Evolutionary conservation across 2,113 vertebrate species (phyloP).

Genomic region (Mellivora capensis): DNA sequence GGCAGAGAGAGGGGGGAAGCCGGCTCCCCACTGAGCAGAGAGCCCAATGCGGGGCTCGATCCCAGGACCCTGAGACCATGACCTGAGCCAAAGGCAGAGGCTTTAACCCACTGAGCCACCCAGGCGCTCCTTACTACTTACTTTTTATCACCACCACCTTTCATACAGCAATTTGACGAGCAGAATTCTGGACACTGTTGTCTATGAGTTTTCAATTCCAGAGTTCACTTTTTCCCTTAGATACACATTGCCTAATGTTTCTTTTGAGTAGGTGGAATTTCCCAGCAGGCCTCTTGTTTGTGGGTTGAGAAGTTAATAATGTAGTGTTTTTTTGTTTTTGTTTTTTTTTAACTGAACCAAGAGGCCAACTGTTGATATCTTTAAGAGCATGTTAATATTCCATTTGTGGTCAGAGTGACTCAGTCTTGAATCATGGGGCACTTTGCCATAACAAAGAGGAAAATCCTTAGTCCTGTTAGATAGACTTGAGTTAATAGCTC

Average conservation of each 20-base stretch:
- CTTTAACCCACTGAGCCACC: too few relatives aligned
- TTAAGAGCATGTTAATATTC: slow-evolving; percentile 72
- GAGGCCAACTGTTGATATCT: slow-evolving; percentile 68
- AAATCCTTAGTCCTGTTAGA: slow-evolving; percentile 55
- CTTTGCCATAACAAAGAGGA: slow-evolving; percentile 65
- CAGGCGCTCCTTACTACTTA: neutral
- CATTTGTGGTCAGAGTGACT: slow-evolving; percentile 76
- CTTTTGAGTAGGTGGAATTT: slow-evolving; percentile 62
- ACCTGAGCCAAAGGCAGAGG: too few relatives aligned
- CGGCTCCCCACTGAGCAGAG: too few relatives aligned
- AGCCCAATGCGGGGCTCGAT: too few relatives aligned
- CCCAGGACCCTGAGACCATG: too few relatives aligned
- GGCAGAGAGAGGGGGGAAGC: too few relatives aligned
- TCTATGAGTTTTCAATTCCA: neutral
- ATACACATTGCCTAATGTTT: slow-evolving; percentile 41
- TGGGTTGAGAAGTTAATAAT: slow-evolving; percentile 62
- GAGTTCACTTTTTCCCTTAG: slow-evolving; percentile 38
- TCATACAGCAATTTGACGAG: neutral
- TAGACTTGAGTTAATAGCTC: slow-evolving; percentile 51
- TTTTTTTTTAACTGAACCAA: slow-evolving; percentile 57
- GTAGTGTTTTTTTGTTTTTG: slow-evolving; percentile 33
- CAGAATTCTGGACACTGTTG: neutral
- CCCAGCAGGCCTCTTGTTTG: slow-evolving; percentile 63
- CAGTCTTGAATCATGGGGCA: slow-evolving; percentile 69
- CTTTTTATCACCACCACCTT: neutral